Evolutionary conservation across 2,888 invertebrate genomes (phyloP).

Genomic region (Cremastinae sp.): DNA sequence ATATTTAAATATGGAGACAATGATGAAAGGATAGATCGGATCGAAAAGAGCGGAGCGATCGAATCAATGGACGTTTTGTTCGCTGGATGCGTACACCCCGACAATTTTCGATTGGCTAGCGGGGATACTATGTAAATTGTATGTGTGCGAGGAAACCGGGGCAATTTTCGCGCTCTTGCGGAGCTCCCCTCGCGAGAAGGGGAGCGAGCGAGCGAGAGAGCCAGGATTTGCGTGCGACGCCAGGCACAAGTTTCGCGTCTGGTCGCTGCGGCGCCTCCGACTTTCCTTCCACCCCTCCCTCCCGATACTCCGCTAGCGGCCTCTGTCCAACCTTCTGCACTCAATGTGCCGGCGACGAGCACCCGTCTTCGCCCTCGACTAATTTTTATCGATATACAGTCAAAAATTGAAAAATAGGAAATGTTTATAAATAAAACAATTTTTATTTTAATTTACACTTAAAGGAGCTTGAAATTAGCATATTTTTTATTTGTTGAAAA

Average conservation of each 20-base stretch:
- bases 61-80: slow-evolving; percentile 10
- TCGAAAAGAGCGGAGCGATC: neutral
- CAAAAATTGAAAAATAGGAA: no score
- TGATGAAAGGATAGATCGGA: slow-evolving; percentile 2
- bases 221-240: slow-evolving; percentile 55
- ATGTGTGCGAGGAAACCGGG: slow-evolving; percentile 23
- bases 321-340: no score
- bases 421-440: no score
- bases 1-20: neutral
- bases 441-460: no score
- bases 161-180: slow-evolving; percentile 49
- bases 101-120: slow-evolving; percentile 3
- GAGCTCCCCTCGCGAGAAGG: slow-evolving; percentile 24
- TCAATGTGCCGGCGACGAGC: no score
- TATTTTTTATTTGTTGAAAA: no score
- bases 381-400: no score
- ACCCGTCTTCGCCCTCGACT: no score
- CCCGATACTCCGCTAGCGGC: neutral
- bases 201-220: no score
- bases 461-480: no score
- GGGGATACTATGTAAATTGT: slow-evolving; percentile 14
- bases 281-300: slow-evolving; percentile 16
- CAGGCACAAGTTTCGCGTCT: slow-evolving; percentile 52
- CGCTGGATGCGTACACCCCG: neutral
- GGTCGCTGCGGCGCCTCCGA: slow-evolving; percentile 58